Conservation (phyloP, 2,888 invertebrate genomes). For the Brachylomia viminalis region DNA sequence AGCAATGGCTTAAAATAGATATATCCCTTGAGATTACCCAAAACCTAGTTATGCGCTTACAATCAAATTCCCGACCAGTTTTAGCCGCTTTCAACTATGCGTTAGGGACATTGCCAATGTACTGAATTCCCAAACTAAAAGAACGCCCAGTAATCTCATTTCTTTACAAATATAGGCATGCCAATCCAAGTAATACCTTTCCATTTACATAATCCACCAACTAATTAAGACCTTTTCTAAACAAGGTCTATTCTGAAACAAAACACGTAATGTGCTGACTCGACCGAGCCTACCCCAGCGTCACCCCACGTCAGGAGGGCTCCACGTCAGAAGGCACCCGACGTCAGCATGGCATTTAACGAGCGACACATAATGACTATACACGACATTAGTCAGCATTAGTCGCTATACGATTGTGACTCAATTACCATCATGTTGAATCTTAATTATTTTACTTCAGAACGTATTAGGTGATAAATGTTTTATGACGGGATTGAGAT, state of each 20-base stretch:
- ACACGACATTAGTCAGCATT: constrained; percentile 71
- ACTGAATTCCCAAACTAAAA: background rate
- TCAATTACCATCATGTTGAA: constrained; percentile 57
- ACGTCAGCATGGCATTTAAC: constrained; percentile 68
- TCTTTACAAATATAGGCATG: constrained; percentile 9
- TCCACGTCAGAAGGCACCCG: constrained; percentile 30
- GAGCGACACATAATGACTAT: constrained; percentile 71
- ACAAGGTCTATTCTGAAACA: constrained; percentile 53
- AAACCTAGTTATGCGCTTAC: constrained; percentile 7
- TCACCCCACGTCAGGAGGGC: constrained; percentile 53
- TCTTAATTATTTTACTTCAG: constrained; percentile 62
- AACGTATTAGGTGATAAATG: constrained; percentile 51
- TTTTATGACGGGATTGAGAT: constrained; percentile 46
- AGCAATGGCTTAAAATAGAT: background rate
- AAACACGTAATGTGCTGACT: constrained; percentile 58
- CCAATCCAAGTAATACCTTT: constrained; percentile 2
- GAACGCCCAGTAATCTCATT: constrained; percentile 9
- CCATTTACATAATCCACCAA: constrained; percentile 34
- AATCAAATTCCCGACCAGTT: constrained; percentile 19
- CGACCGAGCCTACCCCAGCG: constrained; percentile 27
- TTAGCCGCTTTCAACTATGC: background rate
- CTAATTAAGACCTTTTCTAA: constrained; percentile 58
- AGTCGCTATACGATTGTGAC: constrained; percentile 53
- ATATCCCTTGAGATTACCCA: background rate
- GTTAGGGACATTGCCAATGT: background rate